Base-by-base conservation (phyloP, 92 coral and sea anemone genomes). In the Umimayanthus kanabou region DNA sequence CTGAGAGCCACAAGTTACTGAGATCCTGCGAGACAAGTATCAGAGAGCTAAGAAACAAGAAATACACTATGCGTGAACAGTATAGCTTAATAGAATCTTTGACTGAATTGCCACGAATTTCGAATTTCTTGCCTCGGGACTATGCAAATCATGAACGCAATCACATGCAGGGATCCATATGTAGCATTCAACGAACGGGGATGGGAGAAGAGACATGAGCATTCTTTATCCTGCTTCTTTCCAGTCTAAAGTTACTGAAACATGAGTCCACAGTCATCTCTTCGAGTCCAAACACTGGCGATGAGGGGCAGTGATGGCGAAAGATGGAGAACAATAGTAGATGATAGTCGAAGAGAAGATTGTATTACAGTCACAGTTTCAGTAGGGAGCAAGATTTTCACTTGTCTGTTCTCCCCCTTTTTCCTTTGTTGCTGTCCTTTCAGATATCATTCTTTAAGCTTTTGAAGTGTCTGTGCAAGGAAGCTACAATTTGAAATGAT, bases 41-140 rank as follows among this genome's bases (percentile, higher is more conserved):
- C 25, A 14, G 16, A 55, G 70, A 80, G 47, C 67, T n/a, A 15
- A 5, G 45, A 29, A 77, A 30, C 84, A 57, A 79, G 82, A 11
- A 61, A 45, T 25, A 49, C 0, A 50, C 42, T 15, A 55, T 30
- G 16, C 39, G 69, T 20, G 26, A 7, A 29, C 45, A 80, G 13
- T 47, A 6, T 20, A 80, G 70, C 71, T 80, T 71, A 29, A 37
- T 80, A 29, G n/a, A 80, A 29, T 13, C 58, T 0, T 50, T 50
- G 69, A 61, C 71, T 6, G 14, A 39, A 6, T 73, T 1, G 49
- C 45, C 72, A 30, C 39, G 30, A 29, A 30, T n/a, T 29, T 53
- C 14, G 30, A 61, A 55, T 80, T 80, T 80, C 47, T 80, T 80
- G 82, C 25, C 39, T 55, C 30, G 23, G 70, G 25, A 30, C 84